Evolutionary conservation across 2,888 invertebrate species (phyloP).

Genomic region (Protonemura montana): DNA sequence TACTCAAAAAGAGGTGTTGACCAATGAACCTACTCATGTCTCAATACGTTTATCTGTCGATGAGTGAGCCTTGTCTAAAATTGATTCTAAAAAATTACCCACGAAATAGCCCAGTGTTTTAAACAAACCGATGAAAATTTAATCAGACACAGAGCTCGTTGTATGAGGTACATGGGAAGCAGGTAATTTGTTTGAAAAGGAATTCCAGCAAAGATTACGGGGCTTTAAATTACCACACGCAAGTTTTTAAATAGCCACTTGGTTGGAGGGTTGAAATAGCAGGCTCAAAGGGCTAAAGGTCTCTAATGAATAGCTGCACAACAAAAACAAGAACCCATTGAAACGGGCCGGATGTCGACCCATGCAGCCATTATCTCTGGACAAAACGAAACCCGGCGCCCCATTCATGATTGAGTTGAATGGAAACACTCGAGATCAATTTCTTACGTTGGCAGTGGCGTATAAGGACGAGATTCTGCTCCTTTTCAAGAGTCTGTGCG

Average conservation of each 20-base stretch:
- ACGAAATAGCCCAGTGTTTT: too few species aligned
- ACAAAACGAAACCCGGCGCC: neutral
- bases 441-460: neutral
- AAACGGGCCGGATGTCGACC: neutral
- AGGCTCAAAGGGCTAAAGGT: neutral
- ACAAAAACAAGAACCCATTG: neutral
- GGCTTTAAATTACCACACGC: neutral
- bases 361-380: neutral
- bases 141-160: neutral
- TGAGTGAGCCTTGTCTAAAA: neutral
- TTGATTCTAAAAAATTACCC: neutral
- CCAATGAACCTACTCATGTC: neutral
- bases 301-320: neutral
- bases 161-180: neutral
- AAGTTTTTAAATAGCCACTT: neutral
- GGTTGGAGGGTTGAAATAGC: neutral
- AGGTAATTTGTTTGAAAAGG: neutral
- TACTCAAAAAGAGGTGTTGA: neutral
- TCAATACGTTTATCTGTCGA: neutral
- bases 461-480: neutral
- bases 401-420: neutral
- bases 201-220: neutral
- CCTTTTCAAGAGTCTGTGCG: neutral
- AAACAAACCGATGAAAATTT: neutral
- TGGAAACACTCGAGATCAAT: constrained; percentile 4